phyloP scores from a whole-genome alignment of 2,113 vertebrate species.

The Engraulis encrasicolus region DNA sequence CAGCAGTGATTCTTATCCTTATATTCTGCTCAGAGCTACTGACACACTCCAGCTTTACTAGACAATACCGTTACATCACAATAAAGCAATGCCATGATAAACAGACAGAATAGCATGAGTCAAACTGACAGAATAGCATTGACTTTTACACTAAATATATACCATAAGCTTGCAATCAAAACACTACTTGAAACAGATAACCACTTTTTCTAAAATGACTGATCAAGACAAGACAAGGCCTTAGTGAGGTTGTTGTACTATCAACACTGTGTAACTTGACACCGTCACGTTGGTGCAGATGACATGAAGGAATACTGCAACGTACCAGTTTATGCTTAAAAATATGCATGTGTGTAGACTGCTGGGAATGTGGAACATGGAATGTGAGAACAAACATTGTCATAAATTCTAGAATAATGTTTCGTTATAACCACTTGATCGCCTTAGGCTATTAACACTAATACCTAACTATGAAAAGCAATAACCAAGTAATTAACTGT shows the following conservation, averaged over 20 bases:
- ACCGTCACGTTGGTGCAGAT: background rate
- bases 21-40: background rate
- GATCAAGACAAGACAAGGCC: background rate
- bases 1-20: background rate
- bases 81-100: background rate
- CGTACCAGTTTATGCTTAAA: background rate
- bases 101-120: background rate
- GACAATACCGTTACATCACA: background rate
- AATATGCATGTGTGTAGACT: background rate
- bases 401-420: background rate
- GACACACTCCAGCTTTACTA: background rate
- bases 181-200: background rate
- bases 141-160: background rate
- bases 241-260: background rate
- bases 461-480: conserved; percentile 13
- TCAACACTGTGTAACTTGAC: background rate
- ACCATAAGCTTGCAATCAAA: background rate
- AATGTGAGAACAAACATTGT: background rate
- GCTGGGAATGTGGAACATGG: conserved; percentile 18
- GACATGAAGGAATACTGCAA: background rate
- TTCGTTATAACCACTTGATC: background rate
- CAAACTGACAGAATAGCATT: no score
- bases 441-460: background rate
- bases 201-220: conserved; percentile 6
- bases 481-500: background rate